Evolutionary conservation across 2,888 invertebrate species (phyloP), one percentile per base, ranked within the genome.

Genomic region (Lymantria dispar): DNA sequence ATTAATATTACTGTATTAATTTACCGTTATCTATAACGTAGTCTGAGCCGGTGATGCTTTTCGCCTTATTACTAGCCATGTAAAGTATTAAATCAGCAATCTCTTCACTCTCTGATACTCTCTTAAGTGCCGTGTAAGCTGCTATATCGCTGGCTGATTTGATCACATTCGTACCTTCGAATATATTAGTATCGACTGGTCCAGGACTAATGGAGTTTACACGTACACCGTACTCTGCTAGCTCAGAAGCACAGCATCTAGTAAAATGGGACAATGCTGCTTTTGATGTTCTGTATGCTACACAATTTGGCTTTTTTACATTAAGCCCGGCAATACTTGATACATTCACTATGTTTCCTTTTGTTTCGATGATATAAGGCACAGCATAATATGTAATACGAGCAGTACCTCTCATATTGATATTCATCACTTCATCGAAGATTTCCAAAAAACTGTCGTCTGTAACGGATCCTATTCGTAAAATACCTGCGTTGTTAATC

Each of bases 151-250:
- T 12, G 0, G 14, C 38, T 10, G 8, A 8, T 13, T 22, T 12
- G 1, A 7, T 31, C 1, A 14, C 5, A 42, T 8, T 13, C 8
- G 12, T 12, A 10, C 8, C 38, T 5, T 39, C 15, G 9, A 45
- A 30, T 9, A 73, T 60, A 45, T 71, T 69, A 0, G 77, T 76
- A 5, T 33, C 94, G 0, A 94, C 92, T 0, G 95, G 95, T 9
- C 96, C 96, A n/a, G 22, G 22, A 22, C 22, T 22, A 2, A 22
- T 22, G 5, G 5, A 22, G 5, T 22, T 3, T 22, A 22, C 22
- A 22, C 2, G 22, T 22, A 22, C 22, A 22, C 22, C 22, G 22
- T 22, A 3, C 22, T 22, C 2, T 5, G 22, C 22, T 22, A 22
- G 22, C 22, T 22, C 22, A 22, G 22, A 22, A 22, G 22, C 5